Conservation (phyloP, 92 coral and sea anemone species). For the Parazoanthus darwini region DNA sequence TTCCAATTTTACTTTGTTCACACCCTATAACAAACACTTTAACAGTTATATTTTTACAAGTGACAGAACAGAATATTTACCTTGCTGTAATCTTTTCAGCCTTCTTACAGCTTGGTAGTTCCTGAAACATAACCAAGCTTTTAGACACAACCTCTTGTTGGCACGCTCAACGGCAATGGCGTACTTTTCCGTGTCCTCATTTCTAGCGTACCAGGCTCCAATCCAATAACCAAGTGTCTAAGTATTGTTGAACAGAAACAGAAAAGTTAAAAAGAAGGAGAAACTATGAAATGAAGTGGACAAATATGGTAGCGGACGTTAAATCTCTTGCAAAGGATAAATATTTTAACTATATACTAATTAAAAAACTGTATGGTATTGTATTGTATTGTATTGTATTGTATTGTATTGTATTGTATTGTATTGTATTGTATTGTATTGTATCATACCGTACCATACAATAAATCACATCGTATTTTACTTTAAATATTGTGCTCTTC, state of each 20-base stretch:
- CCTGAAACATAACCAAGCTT: constrained; percentile 74
- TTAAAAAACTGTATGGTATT: neutral
- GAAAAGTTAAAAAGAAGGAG: neutral
- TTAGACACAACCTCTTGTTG: constrained; percentile 55
- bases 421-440: neutral
- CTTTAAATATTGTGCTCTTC: neutral
- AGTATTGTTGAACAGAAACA: no score
- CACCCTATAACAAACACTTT: no score
- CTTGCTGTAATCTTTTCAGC: constrained; percentile 55
- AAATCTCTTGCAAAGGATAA: neutral
- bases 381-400: neutral
- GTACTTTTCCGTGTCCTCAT: constrained; percentile 56
- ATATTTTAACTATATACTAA: no score
- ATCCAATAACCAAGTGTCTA: constrained; percentile 66
- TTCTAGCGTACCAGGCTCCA: constrained; percentile 25
- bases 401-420: no score
- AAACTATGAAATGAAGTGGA: neutral
- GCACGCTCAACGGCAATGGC: constrained; percentile 60
- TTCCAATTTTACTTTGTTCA: no score
- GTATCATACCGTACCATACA: neutral
- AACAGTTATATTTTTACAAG: neutral
- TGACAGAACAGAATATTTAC: constrained; percentile 38
- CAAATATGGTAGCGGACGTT: neutral
- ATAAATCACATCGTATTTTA: neutral
- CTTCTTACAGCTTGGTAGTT: constrained; percentile 60